A percentile compares a stretch with the other conserved stretches of the same genome.
phyloP scores from a whole-genome alignment of 2,888 invertebrate species.

The Sphaeridia pumilis region DNA sequence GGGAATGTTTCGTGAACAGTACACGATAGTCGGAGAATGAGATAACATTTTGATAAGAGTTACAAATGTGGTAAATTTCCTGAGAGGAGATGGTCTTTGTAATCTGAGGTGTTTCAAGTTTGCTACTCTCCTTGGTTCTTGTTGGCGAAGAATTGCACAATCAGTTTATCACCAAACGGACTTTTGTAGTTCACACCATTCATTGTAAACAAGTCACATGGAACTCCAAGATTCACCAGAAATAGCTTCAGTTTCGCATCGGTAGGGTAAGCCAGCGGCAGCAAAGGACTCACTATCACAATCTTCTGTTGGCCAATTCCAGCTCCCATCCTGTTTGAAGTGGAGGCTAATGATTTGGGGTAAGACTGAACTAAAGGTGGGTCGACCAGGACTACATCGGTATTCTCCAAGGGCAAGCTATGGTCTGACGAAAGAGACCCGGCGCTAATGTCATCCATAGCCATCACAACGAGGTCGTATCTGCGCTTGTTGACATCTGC shows the following conservation, averaged over 20 bases:
- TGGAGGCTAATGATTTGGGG: slow-evolving; percentile 12
- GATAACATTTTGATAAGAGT: too few relatives aligned
- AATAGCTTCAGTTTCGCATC: slow-evolving; percentile 24
- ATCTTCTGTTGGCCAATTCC: slow-evolving; percentile 19
- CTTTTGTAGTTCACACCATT: slow-evolving; percentile 27
- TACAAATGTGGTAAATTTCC: neutral
- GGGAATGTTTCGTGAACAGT: too few relatives aligned
- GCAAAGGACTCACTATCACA: slow-evolving; percentile 24
- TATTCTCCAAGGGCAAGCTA: slow-evolving; percentile 14
- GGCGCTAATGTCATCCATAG: slow-evolving; percentile 23
- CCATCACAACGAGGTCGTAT: slow-evolving; percentile 28
- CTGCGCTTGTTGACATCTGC: slow-evolving; percentile 17
- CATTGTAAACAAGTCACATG: slow-evolving; percentile 22
- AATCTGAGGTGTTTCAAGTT: neutral
- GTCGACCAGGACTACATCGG: slow-evolving; percentile 27
- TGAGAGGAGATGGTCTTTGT: neutral
- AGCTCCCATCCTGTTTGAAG: slow-evolving; percentile 13
- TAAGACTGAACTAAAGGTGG: slow-evolving; percentile 30
- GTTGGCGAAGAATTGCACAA: slow-evolving; percentile 27
- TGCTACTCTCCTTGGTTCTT: slow-evolving; percentile 7
- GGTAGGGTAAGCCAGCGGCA: slow-evolving; percentile 28
- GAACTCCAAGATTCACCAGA: slow-evolving; percentile 34
- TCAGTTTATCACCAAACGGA: slow-evolving; percentile 31
- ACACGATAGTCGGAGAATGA: too few relatives aligned
- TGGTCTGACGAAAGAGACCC: slow-evolving; percentile 11